Evolutionary conservation across 2,113 vertebrate species (phyloP).

Genomic region (Misgurnus anguillicaudatus): DNA sequence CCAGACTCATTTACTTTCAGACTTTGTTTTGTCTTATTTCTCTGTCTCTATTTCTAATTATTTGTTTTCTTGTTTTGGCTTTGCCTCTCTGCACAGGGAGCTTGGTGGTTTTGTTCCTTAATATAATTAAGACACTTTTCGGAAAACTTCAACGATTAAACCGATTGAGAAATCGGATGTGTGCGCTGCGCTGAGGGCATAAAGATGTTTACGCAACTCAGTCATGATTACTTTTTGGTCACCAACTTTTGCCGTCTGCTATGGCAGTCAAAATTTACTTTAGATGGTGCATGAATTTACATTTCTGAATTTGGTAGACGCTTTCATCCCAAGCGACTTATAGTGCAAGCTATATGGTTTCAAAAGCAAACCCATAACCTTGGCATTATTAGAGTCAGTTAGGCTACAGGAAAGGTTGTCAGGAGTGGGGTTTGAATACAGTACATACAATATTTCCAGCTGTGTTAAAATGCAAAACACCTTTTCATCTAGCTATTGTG

Average conservation of each 20-base stretch:
- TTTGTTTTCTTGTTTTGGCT: constrained; percentile 15
- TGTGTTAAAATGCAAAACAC: no score
- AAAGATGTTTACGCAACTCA: constrained; percentile 63
- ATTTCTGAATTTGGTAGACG: no score
- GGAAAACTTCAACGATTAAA: constrained; percentile 15
- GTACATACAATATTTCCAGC: no score
- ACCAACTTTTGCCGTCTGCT: constrained; percentile 68
- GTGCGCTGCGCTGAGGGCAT: constrained; percentile 34
- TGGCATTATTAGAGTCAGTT: no score
- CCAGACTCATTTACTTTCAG: constrained; percentile 8
- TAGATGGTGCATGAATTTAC: no score
- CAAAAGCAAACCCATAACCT: constrained; percentile 17
- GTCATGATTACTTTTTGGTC: constrained; percentile 74
- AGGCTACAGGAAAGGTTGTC: no score
- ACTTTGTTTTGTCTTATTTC: constrained; percentile 29
- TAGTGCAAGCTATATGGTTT: no score
- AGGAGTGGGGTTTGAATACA: no score
- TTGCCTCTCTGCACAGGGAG: not conserved
- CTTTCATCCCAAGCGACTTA: no score
- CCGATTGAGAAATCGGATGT: not conserved
- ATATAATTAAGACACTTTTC: constrained; percentile 26
- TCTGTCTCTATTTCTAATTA: constrained; percentile 30
- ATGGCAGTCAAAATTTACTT: no score
- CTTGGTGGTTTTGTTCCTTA: not conserved
- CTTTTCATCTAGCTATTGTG: no score